Percentiles rank a stretch among this genome's conserved stretches.
Conservation (phyloP, 2,797 vertebrate species). For the Melanotaenia pygmaea region DNA sequence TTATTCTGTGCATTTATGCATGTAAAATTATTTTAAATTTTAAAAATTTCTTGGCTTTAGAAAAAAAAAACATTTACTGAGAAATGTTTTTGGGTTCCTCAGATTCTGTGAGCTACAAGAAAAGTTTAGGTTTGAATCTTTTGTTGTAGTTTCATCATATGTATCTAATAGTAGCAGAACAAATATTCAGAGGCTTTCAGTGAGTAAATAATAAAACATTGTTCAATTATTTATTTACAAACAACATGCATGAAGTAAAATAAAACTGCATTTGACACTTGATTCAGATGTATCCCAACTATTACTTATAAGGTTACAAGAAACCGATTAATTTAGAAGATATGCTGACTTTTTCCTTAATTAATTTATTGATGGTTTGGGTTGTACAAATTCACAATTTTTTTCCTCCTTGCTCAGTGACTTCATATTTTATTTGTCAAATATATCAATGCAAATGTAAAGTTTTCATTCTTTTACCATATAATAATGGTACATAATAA, state of each 20-base stretch:
- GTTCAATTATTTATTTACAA: not conserved
- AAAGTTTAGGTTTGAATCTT: not conserved
- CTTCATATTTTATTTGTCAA: too few species aligned
- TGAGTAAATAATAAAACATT: too few species aligned
- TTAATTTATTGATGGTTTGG: not conserved
- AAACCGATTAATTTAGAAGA: not conserved
- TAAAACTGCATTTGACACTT: not conserved
- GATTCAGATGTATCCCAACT: not conserved
- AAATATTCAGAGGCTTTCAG: too few species aligned
- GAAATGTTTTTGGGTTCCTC: not conserved
- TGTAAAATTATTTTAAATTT: not conserved
- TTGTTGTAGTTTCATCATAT: not conserved
- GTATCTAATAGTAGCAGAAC: too few species aligned
- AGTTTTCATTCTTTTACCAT: too few species aligned
- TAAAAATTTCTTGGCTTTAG: not conserved
- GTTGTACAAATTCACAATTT: not conserved
- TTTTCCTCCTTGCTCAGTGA: not conserved
- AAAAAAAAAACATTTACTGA: not conserved
- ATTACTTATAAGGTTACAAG: not conserved
- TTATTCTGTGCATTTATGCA: not conserved
- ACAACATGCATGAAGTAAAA: not conserved
- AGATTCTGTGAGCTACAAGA: not conserved
- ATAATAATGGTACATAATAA: too few species aligned
- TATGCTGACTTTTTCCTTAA: not conserved
- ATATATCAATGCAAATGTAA: too few species aligned